phyloP scores from a whole-genome alignment of 2,113 vertebrate species.

The Vombatus ursinus region DNA sequence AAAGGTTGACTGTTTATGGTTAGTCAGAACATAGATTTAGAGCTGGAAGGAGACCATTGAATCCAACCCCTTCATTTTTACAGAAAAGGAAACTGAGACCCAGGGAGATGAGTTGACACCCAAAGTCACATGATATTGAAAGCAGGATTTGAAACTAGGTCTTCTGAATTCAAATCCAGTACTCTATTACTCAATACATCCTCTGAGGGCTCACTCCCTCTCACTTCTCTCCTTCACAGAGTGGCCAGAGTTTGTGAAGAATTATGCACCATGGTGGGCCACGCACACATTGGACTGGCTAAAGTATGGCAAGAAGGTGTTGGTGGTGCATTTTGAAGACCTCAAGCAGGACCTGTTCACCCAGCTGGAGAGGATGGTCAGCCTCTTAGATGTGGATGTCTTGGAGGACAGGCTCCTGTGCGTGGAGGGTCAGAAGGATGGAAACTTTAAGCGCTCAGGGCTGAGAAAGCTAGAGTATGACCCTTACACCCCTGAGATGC shows the following conservation, averaged over 20 bases:
- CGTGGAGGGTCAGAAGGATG: slow-evolving; percentile 96
- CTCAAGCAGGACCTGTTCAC: slow-evolving; percentile 92
- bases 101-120: not conserved
- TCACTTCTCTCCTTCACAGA: slow-evolving; percentile 82
- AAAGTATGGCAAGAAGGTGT: slow-evolving; percentile 89
- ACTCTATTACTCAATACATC: not conserved
- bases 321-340: slow-evolving; percentile 96
- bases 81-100: too few relatives aligned
- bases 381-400: slow-evolving; percentile 88
- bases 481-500: slow-evolving; percentile 94
- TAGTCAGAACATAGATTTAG: not conserved
- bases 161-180: not conserved
- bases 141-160: not conserved
- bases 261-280: slow-evolving; percentile 97
- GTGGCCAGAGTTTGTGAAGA: slow-evolving; percentile 97
- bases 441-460: slow-evolving; percentile 97
- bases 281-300: slow-evolving; percentile 98
- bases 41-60: not conserved
- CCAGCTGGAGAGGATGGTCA: slow-evolving; percentile 93
- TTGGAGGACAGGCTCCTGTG: slow-evolving; percentile 95
- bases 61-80: not conserved
- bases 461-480: slow-evolving; percentile 95
- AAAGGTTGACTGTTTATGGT: not conserved
- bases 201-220: not conserved
- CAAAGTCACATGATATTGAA: not conserved